These are phyloP conservation scores for Chaetops frenatus DNA, from an alignment of 2,113 vertebrate species.

Conservation along the genomic window DNA sequence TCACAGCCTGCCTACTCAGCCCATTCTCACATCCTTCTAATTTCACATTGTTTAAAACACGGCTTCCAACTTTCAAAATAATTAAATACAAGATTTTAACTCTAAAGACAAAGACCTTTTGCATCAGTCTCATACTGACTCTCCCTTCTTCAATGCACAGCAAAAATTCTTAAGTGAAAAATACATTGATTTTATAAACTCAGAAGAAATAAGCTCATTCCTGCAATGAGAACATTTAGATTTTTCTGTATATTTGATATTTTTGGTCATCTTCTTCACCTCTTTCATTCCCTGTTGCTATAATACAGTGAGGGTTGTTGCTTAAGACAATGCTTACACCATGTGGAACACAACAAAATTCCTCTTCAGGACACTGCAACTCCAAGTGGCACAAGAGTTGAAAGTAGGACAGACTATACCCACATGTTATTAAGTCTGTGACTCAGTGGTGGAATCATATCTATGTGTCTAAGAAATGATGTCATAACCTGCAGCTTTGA, in stretches of 20 bases:
- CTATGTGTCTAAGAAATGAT: neutral
- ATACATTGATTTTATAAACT: neutral
- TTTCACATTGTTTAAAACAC: neutral
- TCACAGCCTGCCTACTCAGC: neutral
- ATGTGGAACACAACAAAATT: neutral
- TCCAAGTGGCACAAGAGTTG: neutral
- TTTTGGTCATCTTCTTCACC: neutral
- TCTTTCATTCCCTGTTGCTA: neutral
- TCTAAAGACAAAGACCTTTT: neutral
- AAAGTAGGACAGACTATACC: neutral
- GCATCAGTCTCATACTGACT: neutral
- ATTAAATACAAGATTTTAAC: neutral
- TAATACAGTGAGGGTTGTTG: neutral
- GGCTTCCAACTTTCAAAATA: neutral
- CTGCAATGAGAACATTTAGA: neutral
- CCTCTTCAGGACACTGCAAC: neutral
- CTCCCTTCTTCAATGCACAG: fast-evolving
- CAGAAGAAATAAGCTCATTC: neutral
- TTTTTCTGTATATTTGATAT: neutral
- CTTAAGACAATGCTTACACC: neutral
- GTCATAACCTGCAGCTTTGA: neutral
- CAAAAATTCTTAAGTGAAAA: neutral
- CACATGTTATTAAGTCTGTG: neutral
- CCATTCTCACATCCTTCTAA: neutral
- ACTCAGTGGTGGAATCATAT: neutral